phyloP scores from a whole-genome alignment of 2,888 invertebrate species.

The Leucophora obtusa region DNA sequence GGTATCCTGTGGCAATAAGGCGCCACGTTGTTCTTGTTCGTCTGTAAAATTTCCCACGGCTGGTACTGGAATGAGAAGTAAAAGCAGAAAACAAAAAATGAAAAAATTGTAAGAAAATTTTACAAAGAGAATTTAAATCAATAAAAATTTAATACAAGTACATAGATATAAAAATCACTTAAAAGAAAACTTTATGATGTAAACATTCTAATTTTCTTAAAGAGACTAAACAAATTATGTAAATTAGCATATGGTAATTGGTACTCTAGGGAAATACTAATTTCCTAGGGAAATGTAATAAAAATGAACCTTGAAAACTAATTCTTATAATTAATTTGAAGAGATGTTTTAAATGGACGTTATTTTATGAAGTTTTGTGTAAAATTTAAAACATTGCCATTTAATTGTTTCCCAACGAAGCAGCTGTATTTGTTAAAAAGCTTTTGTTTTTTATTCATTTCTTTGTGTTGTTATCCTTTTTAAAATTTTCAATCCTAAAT shows the following conservation, averaged over 20 bases:
- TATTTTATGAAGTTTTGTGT: neutral
- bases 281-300: neutral
- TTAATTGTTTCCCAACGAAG: conserved; percentile 21
- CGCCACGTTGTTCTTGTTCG: conserved; percentile 79
- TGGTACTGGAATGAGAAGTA: conserved; percentile 77
- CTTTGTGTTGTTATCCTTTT: conserved; percentile 7
- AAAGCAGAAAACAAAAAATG: conserved; percentile 11
- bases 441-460: conserved; percentile 20
- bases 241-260: conserved; percentile 1
- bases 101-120: conserved; percentile 25
- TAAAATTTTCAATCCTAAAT: neutral
- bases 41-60: conserved; percentile 83
- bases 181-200: neutral
- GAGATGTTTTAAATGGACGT: neutral
- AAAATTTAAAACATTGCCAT: neutral
- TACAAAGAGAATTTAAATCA: conserved; percentile 21
- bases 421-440: conserved; percentile 28
- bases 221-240: neutral
- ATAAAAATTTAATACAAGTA: conserved; percentile 34
- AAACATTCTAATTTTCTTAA: neutral
- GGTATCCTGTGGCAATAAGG: conserved; percentile 78
- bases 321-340: neutral
- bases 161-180: conserved; percentile 41
- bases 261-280: neutral
- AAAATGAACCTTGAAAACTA: neutral